phyloP scores from a whole-genome alignment of 2,888 invertebrate genomes.

The Quadroppia sp. region DNA sequence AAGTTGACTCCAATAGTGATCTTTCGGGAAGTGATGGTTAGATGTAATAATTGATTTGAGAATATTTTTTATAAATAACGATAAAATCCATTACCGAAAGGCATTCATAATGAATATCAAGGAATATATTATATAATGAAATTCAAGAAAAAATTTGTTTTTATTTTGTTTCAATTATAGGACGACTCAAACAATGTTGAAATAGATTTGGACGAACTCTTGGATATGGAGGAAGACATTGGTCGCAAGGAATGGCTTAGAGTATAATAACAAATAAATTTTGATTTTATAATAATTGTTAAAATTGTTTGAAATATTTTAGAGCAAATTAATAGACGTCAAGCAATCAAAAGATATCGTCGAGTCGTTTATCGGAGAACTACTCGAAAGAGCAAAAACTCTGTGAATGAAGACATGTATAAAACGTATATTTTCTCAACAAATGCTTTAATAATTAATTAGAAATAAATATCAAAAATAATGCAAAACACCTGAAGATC shows the following conservation, averaged over 20 bases:
- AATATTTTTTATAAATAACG: no score
- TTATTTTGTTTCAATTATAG: constrained; percentile 41
- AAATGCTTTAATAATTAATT: no score
- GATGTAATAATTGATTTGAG: no score
- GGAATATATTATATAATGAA: no score
- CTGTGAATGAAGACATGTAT: constrained; percentile 35
- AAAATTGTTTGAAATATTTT: neutral
- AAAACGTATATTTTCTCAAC: no score
- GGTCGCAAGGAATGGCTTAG: constrained; percentile 62
- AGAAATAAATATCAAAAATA: no score
- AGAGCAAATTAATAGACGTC: constrained; percentile 46
- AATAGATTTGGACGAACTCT: constrained; percentile 88
- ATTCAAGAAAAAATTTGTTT: no score
- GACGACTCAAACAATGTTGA: constrained; percentile 63
- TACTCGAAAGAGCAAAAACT: constrained; percentile 47
- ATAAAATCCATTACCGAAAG: no score
- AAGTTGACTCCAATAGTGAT: no score
- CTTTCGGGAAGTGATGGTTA: no score
- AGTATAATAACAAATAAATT: constrained; percentile 40
- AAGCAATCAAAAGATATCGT: constrained; percentile 47
- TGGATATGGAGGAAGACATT: constrained; percentile 88
- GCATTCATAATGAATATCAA: no score
- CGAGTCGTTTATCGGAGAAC: constrained; percentile 47
- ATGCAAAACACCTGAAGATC: no score
- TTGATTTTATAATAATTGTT: constrained; percentile 14